Conservation (phyloP, 2,797 vertebrate species). For the Cephalopachus bancanus region DNA sequence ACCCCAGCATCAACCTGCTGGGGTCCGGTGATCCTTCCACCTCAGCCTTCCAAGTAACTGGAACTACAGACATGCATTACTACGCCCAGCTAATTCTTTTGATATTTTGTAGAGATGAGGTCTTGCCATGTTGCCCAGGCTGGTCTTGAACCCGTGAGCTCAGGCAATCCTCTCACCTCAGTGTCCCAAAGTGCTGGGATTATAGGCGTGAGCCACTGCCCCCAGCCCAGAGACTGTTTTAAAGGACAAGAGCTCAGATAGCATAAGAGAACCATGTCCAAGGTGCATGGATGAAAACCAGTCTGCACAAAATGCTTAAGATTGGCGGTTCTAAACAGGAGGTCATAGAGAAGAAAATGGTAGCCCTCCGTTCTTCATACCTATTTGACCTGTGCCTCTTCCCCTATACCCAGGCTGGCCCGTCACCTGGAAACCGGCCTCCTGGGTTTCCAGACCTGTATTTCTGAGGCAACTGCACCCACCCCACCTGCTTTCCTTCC, state of each 20-base stretch:
- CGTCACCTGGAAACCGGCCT: neutral
- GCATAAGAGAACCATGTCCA: neutral
- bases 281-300: neutral
- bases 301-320: neutral
- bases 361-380: neutral
- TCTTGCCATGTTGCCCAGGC: too few species aligned
- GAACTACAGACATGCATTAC: too few species aligned
- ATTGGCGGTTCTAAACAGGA: neutral
- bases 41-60: too few species aligned
- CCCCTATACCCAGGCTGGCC: neutral
- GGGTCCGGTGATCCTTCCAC: too few species aligned
- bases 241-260: neutral
- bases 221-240: neutral
- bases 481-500: neutral
- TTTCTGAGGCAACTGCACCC: neutral
- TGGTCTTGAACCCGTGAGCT: too few species aligned
- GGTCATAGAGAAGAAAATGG: neutral
- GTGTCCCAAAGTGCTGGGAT: too few species aligned
- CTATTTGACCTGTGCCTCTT: neutral
- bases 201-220: too few species aligned
- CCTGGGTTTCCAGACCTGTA: neutral
- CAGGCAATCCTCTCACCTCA: too few species aligned
- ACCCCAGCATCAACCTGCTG: too few species aligned
- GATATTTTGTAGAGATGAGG: too few species aligned
- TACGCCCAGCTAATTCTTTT: too few species aligned